Evolutionary conservation across 1,140 invertebrate genomes (phyloP), one percentile per base, ranked within the genome.

Genomic region (Augochlora pura): DNA sequence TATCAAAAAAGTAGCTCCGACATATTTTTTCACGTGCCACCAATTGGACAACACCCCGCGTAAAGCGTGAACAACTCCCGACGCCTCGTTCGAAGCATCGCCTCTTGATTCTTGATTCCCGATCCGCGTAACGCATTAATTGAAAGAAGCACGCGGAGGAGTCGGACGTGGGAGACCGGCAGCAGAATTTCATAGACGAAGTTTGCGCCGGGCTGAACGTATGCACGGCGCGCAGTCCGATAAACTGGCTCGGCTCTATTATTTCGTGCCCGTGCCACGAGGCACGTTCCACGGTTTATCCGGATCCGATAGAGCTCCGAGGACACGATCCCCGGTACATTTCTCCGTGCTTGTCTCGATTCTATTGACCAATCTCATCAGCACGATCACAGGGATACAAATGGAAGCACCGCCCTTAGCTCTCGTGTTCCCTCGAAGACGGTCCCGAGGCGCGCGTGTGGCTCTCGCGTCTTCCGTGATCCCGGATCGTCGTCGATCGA

Each of bases 341-440:
- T 67, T 52, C 46, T 27, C 16, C 60, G 27, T 46, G 21, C 27
- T 16, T 64, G 49, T 78, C 72, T 57, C 69, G 49, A 69, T 77
- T 77, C 65, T 62, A 80, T 79, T 70, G 83, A 76, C 77, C 83
- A 76, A 85, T 85, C 78, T 85, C 82, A 84, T 85, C 83, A 84
- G 64, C 46, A 32, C 63, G 32, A 75, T 63, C 62, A 49, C 66
- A 46, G 65, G 46, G 76, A 84, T 69, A 80, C 68, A 74, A 74
- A 80, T 73, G 83, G 65, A 78, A 72, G 77, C 75, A 66, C 63
- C 68, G 73, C 75, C 57, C 75, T 71, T 60, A 62, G 49, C 65
- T 64, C 66, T 64, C 66, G 57, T 86, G 66, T 82, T 73, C 66
- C 66, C 81, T 85, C 66, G 59, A 27, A 60, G 16, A 46, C 73